phyloP scores from a whole-genome alignment of 2,113 vertebrate genomes.

The Lynx canadensis region DNA sequence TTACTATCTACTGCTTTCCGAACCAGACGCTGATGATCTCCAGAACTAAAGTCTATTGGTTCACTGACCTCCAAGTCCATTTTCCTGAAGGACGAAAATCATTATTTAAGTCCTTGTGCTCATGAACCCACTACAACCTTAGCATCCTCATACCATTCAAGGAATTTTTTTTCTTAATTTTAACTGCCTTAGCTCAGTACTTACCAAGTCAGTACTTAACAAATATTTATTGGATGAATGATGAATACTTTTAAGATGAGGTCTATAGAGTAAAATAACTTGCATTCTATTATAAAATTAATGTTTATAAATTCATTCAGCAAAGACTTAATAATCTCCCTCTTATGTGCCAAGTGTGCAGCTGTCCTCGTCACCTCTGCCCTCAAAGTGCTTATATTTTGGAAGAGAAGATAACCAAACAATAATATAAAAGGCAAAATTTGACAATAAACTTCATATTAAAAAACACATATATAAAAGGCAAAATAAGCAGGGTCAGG shows the following conservation, averaged over 20 bases:
- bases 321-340: not conserved
- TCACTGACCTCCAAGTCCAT: conserved; percentile 57
- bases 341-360: not conserved
- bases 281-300: not conserved
- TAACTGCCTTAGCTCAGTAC: not conserved
- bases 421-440: not conserved
- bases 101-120: not conserved
- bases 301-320: not conserved
- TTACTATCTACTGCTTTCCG: not conserved
- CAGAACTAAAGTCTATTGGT: conserved; percentile 37
- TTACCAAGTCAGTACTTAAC: not conserved
- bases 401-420: not conserved
- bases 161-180: not conserved
- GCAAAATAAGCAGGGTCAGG: not conserved
- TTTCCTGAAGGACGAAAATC: conserved; percentile 52
- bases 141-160: not conserved
- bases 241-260: not conserved
- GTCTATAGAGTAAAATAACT: not conserved
- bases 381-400: not conserved
- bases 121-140: not conserved
- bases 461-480: not conserved
- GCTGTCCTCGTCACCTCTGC: not conserved
- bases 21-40: conserved; percentile 59
- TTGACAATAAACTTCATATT: too few relatives aligned
- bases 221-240: not conserved